Conservation (phyloP, 2,888 invertebrate species). For the Steinernema hermaphroditum region DNA sequence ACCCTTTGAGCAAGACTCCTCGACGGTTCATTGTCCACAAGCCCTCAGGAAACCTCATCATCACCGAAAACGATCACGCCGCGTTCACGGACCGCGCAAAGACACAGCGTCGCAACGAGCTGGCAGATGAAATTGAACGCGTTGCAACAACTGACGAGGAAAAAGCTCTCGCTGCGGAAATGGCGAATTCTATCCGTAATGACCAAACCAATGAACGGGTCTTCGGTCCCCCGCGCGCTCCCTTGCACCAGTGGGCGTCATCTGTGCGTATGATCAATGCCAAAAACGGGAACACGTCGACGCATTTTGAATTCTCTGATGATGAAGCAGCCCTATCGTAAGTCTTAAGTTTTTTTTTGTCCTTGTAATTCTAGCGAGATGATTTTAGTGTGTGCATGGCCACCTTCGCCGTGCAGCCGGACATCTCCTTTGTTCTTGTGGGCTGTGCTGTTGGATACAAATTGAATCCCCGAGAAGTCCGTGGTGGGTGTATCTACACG, state of each 20-base stretch:
- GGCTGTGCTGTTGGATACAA: conserved; percentile 89
- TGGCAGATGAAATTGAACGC: conserved; percentile 76
- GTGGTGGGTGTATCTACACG: conserved; percentile 65
- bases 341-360: not conserved
- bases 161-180: conserved; percentile 87
- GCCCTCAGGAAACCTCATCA: conserved; percentile 84
- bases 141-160: conserved; percentile 87
- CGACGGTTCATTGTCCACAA: conserved; percentile 77
- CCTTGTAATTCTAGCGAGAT: too few relatives aligned
- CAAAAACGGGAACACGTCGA: conserved; percentile 78
- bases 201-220: conserved; percentile 84
- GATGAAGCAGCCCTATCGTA: conserved; percentile 91
- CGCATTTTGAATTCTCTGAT: conserved; percentile 82
- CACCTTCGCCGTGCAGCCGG: conserved; percentile 76
- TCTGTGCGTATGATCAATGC: conserved; percentile 85
- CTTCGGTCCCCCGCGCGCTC: conserved; percentile 95
- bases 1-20: conserved; percentile 91
- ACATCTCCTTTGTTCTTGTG: conserved; percentile 76
- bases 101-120: conserved; percentile 85
- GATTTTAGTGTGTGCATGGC: conserved; percentile 73
- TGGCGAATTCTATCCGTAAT: conserved; percentile 94
- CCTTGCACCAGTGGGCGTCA: conserved; percentile 74
- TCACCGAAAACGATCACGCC: conserved; percentile 96
- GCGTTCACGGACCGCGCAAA: conserved; percentile 96
- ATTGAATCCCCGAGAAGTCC: conserved; percentile 75